phyloP scores from a whole-genome alignment of 2,113 vertebrate species.

The Vulpes lagopus region DNA sequence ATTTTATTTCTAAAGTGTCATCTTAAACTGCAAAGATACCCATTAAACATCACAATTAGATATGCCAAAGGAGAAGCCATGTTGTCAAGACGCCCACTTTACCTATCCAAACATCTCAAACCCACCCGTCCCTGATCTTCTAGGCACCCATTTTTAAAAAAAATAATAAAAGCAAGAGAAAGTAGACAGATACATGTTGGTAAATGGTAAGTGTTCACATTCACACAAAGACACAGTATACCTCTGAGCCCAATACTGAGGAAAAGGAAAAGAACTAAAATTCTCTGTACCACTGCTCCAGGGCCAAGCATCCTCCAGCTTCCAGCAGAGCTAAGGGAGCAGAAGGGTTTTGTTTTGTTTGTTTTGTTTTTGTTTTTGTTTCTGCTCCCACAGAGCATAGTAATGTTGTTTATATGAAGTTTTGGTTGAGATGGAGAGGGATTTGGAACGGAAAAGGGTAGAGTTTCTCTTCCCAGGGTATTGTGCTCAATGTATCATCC shows the following conservation, averaged over 20 bases:
- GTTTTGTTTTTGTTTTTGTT: background rate
- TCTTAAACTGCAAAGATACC: background rate
- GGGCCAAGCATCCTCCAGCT: background rate
- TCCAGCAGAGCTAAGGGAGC: background rate
- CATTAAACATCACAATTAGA: background rate
- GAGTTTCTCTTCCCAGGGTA: background rate
- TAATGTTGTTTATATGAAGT: background rate
- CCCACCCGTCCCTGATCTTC: background rate
- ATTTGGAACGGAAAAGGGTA: background rate
- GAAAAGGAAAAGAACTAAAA: background rate
- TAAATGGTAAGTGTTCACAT: background rate
- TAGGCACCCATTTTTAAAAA: background rate
- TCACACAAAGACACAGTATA: background rate
- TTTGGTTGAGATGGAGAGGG: background rate
- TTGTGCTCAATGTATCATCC: background rate
- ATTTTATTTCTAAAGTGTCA: background rate
- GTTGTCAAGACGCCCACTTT: background rate
- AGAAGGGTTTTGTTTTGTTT: background rate
- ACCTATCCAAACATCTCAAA: background rate
- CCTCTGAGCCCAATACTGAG: background rate
- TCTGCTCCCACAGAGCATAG: background rate
- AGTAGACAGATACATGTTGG: background rate
- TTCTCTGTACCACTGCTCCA: fast-evolving
- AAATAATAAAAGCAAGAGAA: background rate
- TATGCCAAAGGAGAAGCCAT: background rate